phyloP scores from a whole-genome alignment of 2,113 vertebrate species.

The Gallinago undulata region DNA sequence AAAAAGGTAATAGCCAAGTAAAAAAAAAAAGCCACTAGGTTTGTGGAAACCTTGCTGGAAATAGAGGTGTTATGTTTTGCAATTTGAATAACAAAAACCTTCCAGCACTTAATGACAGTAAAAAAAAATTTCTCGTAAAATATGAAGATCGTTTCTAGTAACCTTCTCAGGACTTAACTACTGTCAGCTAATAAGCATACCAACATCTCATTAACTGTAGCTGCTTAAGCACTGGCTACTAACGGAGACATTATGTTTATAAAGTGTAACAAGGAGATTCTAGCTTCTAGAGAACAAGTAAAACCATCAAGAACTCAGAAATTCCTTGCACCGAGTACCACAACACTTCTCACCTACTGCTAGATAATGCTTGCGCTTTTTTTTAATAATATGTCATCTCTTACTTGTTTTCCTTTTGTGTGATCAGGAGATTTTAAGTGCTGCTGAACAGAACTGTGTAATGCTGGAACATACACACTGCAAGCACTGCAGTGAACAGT shows the following conservation, averaged over 20 bases:
- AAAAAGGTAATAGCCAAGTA: background rate
- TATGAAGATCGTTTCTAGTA: background rate
- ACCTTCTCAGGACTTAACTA: background rate
- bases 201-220: background rate
- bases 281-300: background rate
- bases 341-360: background rate
- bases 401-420: constrained; percentile 82
- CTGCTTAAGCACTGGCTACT: background rate
- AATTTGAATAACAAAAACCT: background rate
- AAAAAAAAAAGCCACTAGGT: background rate
- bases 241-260: background rate
- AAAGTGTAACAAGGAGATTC: background rate
- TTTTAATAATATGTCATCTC: background rate
- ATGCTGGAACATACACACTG: constrained; percentile 81
- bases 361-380: background rate
- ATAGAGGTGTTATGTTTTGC: background rate
- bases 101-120: background rate
- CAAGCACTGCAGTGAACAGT: constrained; percentile 87
- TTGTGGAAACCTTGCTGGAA: background rate
- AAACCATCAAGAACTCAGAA: background rate
- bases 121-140: background rate
- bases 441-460: constrained; percentile 84
- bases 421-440: constrained; percentile 84
- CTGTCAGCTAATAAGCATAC: background rate
- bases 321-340: background rate